Base-by-base conservation (phyloP, 2,797 vertebrate species). In the Poeciliopsis presidionis region DNA sequence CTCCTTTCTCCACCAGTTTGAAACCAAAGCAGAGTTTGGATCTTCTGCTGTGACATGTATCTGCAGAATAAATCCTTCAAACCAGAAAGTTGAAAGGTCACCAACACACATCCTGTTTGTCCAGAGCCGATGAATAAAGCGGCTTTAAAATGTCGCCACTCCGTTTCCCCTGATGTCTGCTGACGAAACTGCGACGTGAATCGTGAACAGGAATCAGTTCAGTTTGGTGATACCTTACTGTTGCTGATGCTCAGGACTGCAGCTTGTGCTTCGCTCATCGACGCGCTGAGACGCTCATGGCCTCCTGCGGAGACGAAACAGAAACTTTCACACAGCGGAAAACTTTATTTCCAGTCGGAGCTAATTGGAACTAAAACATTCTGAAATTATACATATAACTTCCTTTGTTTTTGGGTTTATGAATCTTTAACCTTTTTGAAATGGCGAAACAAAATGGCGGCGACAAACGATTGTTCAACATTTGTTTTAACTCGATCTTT, bases 211-310 rank as follows among this genome's bases (percentile, higher is more conserved):
- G 67, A 53, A 73, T 45, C 39, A n/a, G 63, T 69, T 41, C 13
- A 14, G 53, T 41, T 2, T 18, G 53, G 74, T 41, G 46, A 63
- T 51, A 72, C n/a, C 92, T 94, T 89, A 93, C 92, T 79, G 80
- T 84, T 79, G 84, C 69, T 69, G 89, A 82, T 77, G 85, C 83
- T 83, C 76, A 84, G 82, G 76, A 74, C 79, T 69, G 77, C 74
- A 47, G 53, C 80, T 75, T 85, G 81, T 45, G 82, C 77, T 82
- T 92, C 89, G 90, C 81, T 92, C 92, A 93, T 92, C 82, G 86
- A 92, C 81, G 79, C 55, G 83, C 81, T 75, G 88, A 81, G 80
- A 57, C 74, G 72, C 78, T 91, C 87, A 78, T 90, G 83, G 80
- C 88, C 74, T 30, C 85, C 89, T 92, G 88, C 69, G 55, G 78